Conservation (phyloP, 2,888 invertebrate genomes). For the Furcula furcula region DNA sequence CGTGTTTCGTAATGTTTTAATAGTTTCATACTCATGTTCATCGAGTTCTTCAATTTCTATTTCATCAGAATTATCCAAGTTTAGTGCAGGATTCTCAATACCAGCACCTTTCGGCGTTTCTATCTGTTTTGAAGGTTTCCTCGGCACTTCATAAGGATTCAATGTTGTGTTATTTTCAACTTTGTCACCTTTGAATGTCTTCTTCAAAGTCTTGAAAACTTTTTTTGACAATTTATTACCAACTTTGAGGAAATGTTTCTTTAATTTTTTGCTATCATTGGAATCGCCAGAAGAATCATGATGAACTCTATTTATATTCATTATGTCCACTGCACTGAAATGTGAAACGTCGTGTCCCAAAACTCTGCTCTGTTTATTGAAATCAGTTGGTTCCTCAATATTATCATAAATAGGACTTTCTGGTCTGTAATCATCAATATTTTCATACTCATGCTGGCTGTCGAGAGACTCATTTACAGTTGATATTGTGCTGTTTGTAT, state of each 20-base stretch:
- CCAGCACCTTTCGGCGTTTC: conserved; percentile 53
- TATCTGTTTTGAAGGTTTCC: conserved; percentile 60
- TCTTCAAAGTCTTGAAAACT: conserved; percentile 70
- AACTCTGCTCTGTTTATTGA: conserved; percentile 76
- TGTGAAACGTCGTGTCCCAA: conserved; percentile 71
- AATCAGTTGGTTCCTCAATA: conserved; percentile 49
- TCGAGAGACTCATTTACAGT: conserved; percentile 64
- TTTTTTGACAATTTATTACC: conserved; percentile 68
- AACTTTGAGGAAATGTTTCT: conserved; percentile 59
- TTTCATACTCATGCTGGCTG: conserved; percentile 61
- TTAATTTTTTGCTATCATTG: conserved; percentile 58
- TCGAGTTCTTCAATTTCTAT: conserved; percentile 67
- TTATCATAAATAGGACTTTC: conserved; percentile 72
- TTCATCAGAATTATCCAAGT: conserved; percentile 72
- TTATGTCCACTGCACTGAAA: conserved; percentile 66
- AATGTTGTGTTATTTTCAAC: conserved; percentile 46
- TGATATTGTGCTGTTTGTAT: conserved; percentile 70
- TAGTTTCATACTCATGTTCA: conserved; percentile 68
- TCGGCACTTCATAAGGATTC: conserved; percentile 74
- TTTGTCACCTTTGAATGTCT: conserved; percentile 70
- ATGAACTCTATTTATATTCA: conserved; percentile 61
- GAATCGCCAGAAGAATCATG: conserved; percentile 58
- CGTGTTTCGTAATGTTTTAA: conserved; percentile 70
- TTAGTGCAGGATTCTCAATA: conserved; percentile 69
- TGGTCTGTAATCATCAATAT: conserved; percentile 57